A percentile compares a stretch with the other conserved stretches of the same genome.
These are phyloP conservation scores for Euzetes globulus DNA, from an alignment of 2,888 invertebrate species.

Conservation along the genomic window DNA sequence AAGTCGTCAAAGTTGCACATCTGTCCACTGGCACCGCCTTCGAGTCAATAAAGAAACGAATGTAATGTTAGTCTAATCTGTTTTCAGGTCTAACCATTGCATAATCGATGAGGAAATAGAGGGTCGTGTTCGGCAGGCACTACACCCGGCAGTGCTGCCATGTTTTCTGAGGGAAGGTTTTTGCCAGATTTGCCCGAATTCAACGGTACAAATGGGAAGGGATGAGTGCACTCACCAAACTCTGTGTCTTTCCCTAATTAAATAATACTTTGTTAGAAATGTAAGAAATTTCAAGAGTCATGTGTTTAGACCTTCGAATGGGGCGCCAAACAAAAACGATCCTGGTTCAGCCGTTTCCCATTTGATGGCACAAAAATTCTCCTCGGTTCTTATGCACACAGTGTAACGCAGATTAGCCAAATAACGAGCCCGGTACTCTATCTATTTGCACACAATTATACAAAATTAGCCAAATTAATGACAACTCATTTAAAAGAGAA, in stretches of 20 bases:
- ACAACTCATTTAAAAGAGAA: background rate
- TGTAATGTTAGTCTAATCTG: background rate
- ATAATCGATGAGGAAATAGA: constrained; percentile 25
- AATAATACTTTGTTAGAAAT: background rate
- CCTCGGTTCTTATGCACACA: constrained; percentile 42
- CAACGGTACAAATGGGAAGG: constrained; percentile 30
- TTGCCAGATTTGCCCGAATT: constrained; percentile 9
- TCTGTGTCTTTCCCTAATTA: constrained; percentile 32
- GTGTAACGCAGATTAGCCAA: constrained; percentile 42
- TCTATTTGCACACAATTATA: background rate
- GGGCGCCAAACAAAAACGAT: constrained; percentile 39
- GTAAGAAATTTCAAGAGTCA: background rate
- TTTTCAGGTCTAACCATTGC: constrained; percentile 20
- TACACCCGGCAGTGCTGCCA: constrained; percentile 10
- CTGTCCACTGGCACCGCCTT: constrained; percentile 40
- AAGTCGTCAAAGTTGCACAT: constrained; percentile 42
- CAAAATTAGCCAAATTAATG: background rate
- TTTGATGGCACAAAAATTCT: constrained; percentile 43
- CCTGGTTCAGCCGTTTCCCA: constrained; percentile 41
- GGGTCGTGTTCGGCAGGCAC: constrained; percentile 9
- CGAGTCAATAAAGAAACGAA: background rate
- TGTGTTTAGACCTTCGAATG: constrained; percentile 33
- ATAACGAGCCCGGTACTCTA: constrained; percentile 41
- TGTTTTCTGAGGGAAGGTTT: background rate
- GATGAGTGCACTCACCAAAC: constrained; percentile 30